Base-by-base conservation (phyloP, 2,113 vertebrate genomes). In the Eleginops maclovinus region DNA sequence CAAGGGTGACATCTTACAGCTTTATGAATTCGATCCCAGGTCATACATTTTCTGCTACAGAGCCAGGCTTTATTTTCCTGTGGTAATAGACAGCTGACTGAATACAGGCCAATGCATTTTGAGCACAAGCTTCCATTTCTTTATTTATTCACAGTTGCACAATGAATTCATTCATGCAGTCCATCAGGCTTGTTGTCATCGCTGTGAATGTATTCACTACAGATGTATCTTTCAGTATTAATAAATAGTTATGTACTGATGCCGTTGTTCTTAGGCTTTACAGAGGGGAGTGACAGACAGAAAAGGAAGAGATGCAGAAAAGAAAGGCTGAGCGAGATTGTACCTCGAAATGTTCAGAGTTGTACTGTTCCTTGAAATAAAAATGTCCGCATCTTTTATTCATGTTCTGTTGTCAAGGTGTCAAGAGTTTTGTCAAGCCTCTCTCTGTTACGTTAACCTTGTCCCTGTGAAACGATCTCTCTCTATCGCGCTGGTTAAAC, bases 381-480 rank as follows among this genome's bases (percentile, higher is more conserved):
- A 65, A 69, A 72, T 1, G n/a, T 28, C 16, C 7, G 13, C 79
- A 86, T 91, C 77, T 89, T 93, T 91, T 90, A 94, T 94, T 93
- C 89, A 89, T 91, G 91, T 60, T 81, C 83, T 59, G 81, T 88
- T 85, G 86, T 83, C 72, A 78, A 88, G 91, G 90, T 92, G 92
- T 93, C 88, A 87, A 86, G 89, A 90, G 86, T 91, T 93, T 89
- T 92, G 89, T 93, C 82, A 86, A 89, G 84, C 70, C 75, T 84
- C 81, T 86, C 85, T 77, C 89, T 88, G 82, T 92, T 88, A 77
- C 13, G 77, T 91, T 92, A 89, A 89, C 87, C 85, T 91, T 75
- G 92, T 90, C 86, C 84, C 88, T 54, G 85, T 72, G 72, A 86
- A 84, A 87, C 61, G 21, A 77, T 85, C 82, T 85, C 84, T 91